Evolutionary conservation across 2,797 vertebrate genomes (phyloP), one percentile per base, ranked within the genome.

Genomic region (Micromesistius poutassou): DNA sequence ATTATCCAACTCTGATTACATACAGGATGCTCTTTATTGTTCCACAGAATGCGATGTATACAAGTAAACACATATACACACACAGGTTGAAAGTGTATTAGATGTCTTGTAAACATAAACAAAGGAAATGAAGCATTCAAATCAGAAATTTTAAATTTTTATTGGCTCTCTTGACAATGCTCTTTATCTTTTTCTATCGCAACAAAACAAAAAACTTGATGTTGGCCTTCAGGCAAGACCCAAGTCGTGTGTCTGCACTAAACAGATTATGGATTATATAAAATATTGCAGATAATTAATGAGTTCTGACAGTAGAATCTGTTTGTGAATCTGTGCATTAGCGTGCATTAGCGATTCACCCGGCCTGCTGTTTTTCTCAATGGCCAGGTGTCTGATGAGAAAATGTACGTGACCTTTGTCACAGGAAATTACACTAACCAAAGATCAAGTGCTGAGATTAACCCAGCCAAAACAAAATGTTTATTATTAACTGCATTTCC

Each of bases 361-460:
- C 30, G 8, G 19, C 22, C 22, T 35, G 72, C 35, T 83, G 74
- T 3, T 62, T 79, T 81, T 35, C 30, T 66, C 42, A 75, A 22
- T 74, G 50, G 76, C 74, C 87, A 88, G 85, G 85, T 87, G 89
- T 86, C 79, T 73, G 72, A 85, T 78, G 77, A 85, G 86, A 85
- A 93, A 91, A 83, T 55, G 74, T 31, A 5, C 3, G 55, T 76
- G 74, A 42, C 10, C 78, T 86, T 71, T 90, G 86, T 91, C 89
- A 79, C 88, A 96, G 96, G 96, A 97, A 97, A 95, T 94, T 93
- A 93, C 70, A 89, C 86, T 86, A 78, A 91, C 92, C 83, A 90
- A 83, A 88, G 84, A 77, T 31, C 40, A 6, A 25, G 73, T 83
- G 86, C 93, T 93, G 95, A 96, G 94, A 93, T 87, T 87, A 84